Base-by-base conservation (phyloP, 2,797 vertebrate genomes). In the Notolabrus celidotus region DNA sequence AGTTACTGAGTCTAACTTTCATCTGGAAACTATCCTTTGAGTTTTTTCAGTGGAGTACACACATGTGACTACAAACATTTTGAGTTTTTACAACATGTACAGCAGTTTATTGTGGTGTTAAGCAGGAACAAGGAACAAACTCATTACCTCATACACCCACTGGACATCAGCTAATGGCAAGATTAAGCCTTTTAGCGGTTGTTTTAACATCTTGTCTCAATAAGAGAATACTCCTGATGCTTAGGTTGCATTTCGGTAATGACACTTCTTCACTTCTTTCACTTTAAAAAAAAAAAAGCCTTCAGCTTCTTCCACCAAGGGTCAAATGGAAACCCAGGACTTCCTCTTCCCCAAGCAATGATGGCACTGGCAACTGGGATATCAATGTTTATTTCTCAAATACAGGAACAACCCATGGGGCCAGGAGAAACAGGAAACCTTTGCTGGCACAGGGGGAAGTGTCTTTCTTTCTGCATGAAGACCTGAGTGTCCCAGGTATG, bases 371-470 rank as follows among this genome's bases (percentile, higher is more conserved):
- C 78, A 86, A 53, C 11, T 50, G 33, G 46, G 45, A 51, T 71
- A 70, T 68, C 34, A 5, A 16, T 23, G n/a, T 82, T 78, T 69
- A 61, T 42, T 33, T 80, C 51, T 43, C 29, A 66, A 69, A 70
- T 20, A 56, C 19, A 39, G n/a, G 4, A 52, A 39, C 17, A 47
- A 67, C 46, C 51, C 23, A 7, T 29, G 9, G 47, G 27, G 41
- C 27, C 3, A 43, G 62, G 55, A 56, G 70, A 69, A 72, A 78
- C 3, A 62, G 23, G 61, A 82, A 63, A 73, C 43, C 22, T 5
- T 46, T 51, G 57, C 62, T 70, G 72, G 56, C 43, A 54, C 23
- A 67, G 29, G 0, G 27, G 16, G 19, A 54, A 22, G 15, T 0
- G 0, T 45, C 12, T 29, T 50, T 43, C 7, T 43, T 4, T 3